Percentiles rank a stretch among this genome's conserved stretches.
Evolutionary conservation across 37 sponge, comb jelly and placozoan species (phyloP).

Genomic region (Eunapius fragilis): DNA sequence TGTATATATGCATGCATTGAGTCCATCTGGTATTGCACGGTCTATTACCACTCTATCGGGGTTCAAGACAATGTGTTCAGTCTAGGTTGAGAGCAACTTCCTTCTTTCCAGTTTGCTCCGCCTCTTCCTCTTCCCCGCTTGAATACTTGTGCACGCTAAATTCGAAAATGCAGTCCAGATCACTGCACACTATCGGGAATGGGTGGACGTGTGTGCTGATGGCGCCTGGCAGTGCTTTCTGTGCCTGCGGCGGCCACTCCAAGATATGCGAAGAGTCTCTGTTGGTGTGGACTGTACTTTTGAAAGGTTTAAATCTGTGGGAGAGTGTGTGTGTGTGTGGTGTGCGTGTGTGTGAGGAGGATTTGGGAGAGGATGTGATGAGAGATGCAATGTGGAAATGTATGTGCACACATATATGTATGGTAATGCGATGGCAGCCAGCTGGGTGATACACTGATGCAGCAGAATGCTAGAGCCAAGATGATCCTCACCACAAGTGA

Average conservation of each 20-base stretch:
- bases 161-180: not conserved
- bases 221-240: not conserved
- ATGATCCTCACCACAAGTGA: too few species aligned
- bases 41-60: not conserved
- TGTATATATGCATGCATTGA: not conserved
- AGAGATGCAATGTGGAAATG: not conserved
- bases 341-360: not conserved
- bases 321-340: not conserved
- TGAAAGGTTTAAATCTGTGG: not conserved
- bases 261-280: not conserved
- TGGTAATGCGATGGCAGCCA: too few species aligned
- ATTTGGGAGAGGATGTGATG: not conserved
- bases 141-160: not conserved
- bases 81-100: not conserved
- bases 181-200: not conserved
- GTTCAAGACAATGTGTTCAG: not conserved
- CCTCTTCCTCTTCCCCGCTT: not conserved
- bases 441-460: too few species aligned
- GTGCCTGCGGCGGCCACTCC: not conserved
- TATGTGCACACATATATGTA: too few species aligned
- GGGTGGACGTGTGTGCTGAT: not conserved
- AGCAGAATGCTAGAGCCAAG: too few species aligned
- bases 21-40: not conserved
- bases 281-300: not conserved
- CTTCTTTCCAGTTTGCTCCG: not conserved